These are phyloP conservation scores for Balaeniceps rex DNA, from an alignment of 2,113 vertebrate genomes.

Conservation along the genomic window DNA sequence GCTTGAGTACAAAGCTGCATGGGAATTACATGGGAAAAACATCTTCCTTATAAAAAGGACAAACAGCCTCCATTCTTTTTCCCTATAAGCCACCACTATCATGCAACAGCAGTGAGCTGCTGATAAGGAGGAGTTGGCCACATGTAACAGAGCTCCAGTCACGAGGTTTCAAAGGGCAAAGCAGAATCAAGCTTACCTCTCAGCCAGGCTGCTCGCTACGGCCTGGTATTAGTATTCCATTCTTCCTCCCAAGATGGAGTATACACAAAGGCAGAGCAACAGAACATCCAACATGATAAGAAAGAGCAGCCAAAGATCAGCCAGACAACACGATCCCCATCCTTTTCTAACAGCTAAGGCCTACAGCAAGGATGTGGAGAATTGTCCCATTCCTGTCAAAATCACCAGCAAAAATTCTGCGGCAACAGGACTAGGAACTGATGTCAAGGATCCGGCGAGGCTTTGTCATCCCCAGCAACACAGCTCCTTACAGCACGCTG, in stretches of 20 bases:
- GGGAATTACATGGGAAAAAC: not conserved
- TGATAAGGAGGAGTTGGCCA: constrained; percentile 7
- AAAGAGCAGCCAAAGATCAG: not conserved
- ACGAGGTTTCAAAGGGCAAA: not conserved
- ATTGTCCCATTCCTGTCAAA: fast-evolving
- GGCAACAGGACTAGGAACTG: not conserved
- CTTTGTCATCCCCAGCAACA: not conserved
- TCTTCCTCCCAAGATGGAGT: not conserved
- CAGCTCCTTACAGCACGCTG: not conserved
- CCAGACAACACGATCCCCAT: not conserved
- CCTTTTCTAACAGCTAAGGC: not conserved
- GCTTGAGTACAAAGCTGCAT: not conserved
- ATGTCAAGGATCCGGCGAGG: not conserved
- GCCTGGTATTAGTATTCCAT: not conserved
- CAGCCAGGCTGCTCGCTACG: not conserved
- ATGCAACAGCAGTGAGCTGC: fast-evolving
- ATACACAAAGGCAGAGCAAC: not conserved
- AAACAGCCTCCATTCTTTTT: not conserved
- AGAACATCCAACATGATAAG: not conserved
- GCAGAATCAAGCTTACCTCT: not conserved
- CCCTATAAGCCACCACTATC: not conserved
- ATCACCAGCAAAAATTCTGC: not conserved
- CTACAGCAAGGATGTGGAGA: not conserved
- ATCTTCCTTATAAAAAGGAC: not conserved
- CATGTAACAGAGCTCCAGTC: not conserved